Conservation (phyloP, 1,140 invertebrate genomes). For the Patella vulgata region DNA sequence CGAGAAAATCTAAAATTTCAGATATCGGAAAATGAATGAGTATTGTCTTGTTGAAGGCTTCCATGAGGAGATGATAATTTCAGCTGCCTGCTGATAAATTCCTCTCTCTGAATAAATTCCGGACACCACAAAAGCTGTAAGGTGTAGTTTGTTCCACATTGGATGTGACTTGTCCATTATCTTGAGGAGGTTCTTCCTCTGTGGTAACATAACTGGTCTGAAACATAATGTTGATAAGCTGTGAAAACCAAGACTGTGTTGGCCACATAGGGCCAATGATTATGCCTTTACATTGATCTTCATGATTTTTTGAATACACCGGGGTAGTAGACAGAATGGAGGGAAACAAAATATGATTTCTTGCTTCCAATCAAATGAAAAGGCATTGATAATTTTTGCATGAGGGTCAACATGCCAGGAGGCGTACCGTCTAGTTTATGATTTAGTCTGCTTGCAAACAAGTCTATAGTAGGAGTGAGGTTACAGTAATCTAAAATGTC, state of each 20-base stretch:
- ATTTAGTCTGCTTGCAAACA: conserved; percentile 36
- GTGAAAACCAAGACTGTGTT: conserved; percentile 31
- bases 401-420: conserved; percentile 16
- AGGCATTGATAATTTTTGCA: conserved; percentile 27
- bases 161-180: no score
- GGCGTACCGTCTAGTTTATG: conserved; percentile 19
- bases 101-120: conserved; percentile 4
- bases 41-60: conserved; percentile 15
- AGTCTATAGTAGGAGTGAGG: conserved; percentile 16
- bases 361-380: conserved; percentile 19
- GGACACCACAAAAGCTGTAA: conserved; percentile 12
- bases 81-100: no score
- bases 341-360: conserved; percentile 20
- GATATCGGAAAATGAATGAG: no score
- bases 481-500: no score
- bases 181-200: not conserved
- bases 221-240: conserved; percentile 12
- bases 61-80: conserved; percentile 20
- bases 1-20: no score
- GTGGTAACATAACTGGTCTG: conserved; percentile 13
- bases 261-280: conserved; percentile 22
- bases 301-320: conserved; percentile 14
- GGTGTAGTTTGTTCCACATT: conserved; percentile 12
- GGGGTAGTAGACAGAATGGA: conserved; percentile 34
- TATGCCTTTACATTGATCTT: conserved; percentile 10